Evolutionary conservation across 2,888 invertebrate species (phyloP), one percentile per base, ranked within the genome.

Genomic region (Dasysyrphus albostriatus): DNA sequence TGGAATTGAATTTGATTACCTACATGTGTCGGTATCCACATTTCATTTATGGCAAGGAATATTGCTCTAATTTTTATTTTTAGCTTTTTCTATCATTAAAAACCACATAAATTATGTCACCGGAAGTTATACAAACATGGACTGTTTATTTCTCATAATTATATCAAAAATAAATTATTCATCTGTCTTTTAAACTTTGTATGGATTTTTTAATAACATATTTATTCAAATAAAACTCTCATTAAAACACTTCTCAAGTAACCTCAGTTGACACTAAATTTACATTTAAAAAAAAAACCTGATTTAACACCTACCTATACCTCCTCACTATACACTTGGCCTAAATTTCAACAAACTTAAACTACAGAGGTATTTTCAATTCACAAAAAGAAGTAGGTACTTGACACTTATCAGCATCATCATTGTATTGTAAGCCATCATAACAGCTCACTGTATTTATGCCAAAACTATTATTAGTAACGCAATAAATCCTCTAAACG

Each of bases 401-500:
- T 85, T 85, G 82, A 78, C 85, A 85, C 77, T 77, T 85, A 73
- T 73, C 39, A 19, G 67, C 59, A 39, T 73, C 80, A 76, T 72
- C 76, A 79, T 4, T 5, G 5, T 32, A 32, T 32, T 4, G 44
- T 44, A 44, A 16, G 56, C 29, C 51, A 61, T 73, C 83, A 42
- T 72, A 69, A 65, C 47, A 70, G 49, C 49, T 61, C 29, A n/a
- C 5, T 34, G 34, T 16, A 14, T 56, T 32, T 76, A 76, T 76
- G 72, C 75, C 80, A 84, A 65, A 65, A 65, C 29, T 32, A 63
- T 84, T 75, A 84, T 59, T 61, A 67, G 72, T 59, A 82, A 74
- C 77, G 73, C 75, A 81, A 85, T 73, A 85, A 81, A 85, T 85
- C 76, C 73, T 72, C 81, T 73, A 77, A 81, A 85, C 85, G 81